Conservation (phyloP, 2,888 invertebrate genomes). For the Nephrotoma flavescens region DNA sequence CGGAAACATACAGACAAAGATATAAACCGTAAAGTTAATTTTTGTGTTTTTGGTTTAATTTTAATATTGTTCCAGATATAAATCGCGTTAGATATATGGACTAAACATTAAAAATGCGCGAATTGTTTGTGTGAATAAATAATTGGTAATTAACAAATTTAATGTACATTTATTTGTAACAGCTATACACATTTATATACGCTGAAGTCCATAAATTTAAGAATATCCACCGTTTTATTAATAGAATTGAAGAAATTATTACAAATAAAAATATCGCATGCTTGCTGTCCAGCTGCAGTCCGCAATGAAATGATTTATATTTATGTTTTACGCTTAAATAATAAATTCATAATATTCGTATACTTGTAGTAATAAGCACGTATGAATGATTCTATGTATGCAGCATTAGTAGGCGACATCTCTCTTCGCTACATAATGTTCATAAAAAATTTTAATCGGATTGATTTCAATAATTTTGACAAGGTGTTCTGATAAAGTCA, state of each 20-base stretch:
- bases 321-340: too few species aligned
- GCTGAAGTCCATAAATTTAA: not conserved
- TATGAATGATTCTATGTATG: too few species aligned
- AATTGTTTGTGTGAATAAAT: not conserved
- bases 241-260: not conserved
- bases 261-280: too few species aligned
- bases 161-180: not conserved
- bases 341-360: too few species aligned
- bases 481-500: too few species aligned
- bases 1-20: not conserved
- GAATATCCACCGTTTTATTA: not conserved
- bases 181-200: not conserved
- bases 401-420: too few species aligned
- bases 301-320: too few species aligned
- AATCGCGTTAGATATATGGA: not conserved
- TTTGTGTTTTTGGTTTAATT: not conserved
- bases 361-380: too few species aligned
- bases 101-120: not conserved
- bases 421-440: too few species aligned
- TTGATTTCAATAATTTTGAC: too few species aligned
- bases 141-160: not conserved
- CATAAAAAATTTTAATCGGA: too few species aligned
- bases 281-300: too few species aligned
- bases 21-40: not conserved
- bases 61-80: not conserved